Base-by-base conservation (phyloP, 2,113 vertebrate genomes). In the Suncus etruscus region DNA sequence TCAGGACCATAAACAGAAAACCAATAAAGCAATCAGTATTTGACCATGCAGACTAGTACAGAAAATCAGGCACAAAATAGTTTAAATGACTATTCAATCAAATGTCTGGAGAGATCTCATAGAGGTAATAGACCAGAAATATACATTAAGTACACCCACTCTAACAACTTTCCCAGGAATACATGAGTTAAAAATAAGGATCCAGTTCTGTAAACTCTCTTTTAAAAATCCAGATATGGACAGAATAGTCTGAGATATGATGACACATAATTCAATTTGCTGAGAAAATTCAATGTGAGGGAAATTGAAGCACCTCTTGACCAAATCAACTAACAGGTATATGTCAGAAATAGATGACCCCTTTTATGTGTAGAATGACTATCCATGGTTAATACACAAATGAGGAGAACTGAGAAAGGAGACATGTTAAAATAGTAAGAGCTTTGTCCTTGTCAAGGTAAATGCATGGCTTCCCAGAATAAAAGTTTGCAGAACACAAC, bases 401-500 rank as follows among this genome's bases (percentile, higher is more conserved):
- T 58, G 18, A 74, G 39, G 25, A 77, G 29, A 66, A 3, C 29
- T 73, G 51, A 73, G 47, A 86, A 48, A 88, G 58, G 22, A 70
- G 73, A 16, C 58, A 81, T 65, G 16, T 39, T 73, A 31, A 12
- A 85, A 39, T 70, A 70, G 58, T 45, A 70, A 47, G 5, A 27
- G 18, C 5, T 69, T 51, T 45, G 18, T 90, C 31, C 20, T 91
- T 83, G 82, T 68, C 24, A 50, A 27, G 83, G 20, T 86, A 68
- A 61, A 77, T 47, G 10, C 27, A 31, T 87, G 45, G 47, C 45
- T 89, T 79, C 32, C 61, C 2, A 48, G 72, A 54, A 68, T 80
- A 39, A 65, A 81, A 91, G 61, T 85, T 68, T 25, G 45, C 66
- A 91, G 24, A 86, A 81, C 24, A 39, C 39, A 39, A 39, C 92